Percentiles rank a stretch among this genome's conserved stretches.
Evolutionary conservation across 2,113 vertebrate genomes (phyloP).

Genomic region (Thermophis baileyi): DNA sequence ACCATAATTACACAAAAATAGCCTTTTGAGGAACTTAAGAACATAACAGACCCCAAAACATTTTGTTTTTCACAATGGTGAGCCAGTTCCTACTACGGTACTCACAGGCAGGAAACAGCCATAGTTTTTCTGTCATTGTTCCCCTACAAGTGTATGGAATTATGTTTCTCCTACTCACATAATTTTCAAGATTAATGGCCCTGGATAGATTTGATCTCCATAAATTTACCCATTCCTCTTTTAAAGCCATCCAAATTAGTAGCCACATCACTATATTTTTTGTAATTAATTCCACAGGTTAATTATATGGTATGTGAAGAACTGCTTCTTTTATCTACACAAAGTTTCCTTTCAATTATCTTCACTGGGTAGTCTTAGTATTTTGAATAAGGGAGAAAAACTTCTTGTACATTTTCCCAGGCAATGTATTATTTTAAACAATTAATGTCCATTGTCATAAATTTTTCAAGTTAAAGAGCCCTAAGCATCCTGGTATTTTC

Average conservation of each 20-base stretch:
- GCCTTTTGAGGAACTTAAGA: background rate
- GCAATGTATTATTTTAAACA: background rate
- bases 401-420: background rate
- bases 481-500: background rate
- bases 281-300: background rate
- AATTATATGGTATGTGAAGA: background rate
- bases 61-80: background rate
- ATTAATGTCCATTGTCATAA: background rate
- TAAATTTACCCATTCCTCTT: background rate
- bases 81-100: background rate
- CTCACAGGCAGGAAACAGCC: background rate
- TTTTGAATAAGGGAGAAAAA: background rate
- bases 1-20: background rate
- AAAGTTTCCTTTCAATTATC: background rate
- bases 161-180: background rate
- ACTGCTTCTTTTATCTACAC: background rate
- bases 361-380: background rate
- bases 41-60: background rate
- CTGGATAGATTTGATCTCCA: background rate
- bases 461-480: background rate
- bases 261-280: background rate
- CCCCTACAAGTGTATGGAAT: background rate
- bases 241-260: background rate
- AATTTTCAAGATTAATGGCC: background rate
- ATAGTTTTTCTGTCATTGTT: background rate